Conservation (phyloP, 2,797 vertebrate species). For the Enteromius fasciolatus region DNA sequence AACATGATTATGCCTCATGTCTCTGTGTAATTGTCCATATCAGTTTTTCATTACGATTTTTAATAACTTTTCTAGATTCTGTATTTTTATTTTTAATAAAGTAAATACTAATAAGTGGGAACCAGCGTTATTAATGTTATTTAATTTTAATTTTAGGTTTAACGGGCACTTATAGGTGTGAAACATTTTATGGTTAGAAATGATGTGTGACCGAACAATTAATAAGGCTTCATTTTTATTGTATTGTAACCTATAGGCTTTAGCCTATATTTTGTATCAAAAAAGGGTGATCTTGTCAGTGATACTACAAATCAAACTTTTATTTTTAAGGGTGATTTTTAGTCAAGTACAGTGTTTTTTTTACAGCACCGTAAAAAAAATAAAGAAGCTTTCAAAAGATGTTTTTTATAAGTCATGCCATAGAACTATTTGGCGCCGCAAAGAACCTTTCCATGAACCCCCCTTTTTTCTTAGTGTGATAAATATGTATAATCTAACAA, state of each 20-base stretch:
- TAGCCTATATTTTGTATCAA: not conserved
- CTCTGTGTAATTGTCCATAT: not conserved
- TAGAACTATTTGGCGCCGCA: not conserved
- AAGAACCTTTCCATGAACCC: not conserved
- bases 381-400: not conserved
- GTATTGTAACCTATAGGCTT: not conserved
- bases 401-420: not conserved
- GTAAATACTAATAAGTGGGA: not conserved
- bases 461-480: not conserved
- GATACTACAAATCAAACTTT: not conserved
- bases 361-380: not conserved
- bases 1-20: slow-evolving; percentile 18
- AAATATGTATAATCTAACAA: not conserved
- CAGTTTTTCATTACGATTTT: not conserved
- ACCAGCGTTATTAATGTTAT: not conserved
- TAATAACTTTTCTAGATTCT: not conserved
- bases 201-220: not conserved
- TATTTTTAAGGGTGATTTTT: not conserved
- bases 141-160: not conserved
- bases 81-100: not conserved
- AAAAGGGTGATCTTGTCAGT: not conserved
- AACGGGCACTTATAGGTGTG: not conserved
- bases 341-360: not conserved
- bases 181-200: not conserved
- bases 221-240: not conserved